Percentiles rank a stretch among this genome's conserved stretches.
phyloP scores from a whole-genome alignment of 1,140 invertebrate species.

The Bactericera cockerelli region DNA sequence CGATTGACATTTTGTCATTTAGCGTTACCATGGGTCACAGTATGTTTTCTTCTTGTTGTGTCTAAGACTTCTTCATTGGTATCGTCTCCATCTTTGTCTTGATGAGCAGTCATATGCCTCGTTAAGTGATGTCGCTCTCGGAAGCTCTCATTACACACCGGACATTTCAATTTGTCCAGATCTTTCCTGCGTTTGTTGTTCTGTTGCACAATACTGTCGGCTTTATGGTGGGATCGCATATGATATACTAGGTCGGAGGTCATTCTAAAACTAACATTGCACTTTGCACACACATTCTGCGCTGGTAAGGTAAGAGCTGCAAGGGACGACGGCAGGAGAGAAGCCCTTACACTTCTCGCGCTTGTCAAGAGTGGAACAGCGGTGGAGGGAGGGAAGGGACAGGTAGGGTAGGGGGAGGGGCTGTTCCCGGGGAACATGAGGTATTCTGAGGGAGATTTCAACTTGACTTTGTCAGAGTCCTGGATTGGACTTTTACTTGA shows the following conservation, averaged over 20 bases:
- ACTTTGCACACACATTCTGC: constrained; percentile 95
- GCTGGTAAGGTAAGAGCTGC: constrained; percentile 68
- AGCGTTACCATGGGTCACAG: not conserved
- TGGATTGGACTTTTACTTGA: constrained; percentile 13
- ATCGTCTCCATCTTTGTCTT: constrained; percentile 48
- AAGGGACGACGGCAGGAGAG: constrained; percentile 68
- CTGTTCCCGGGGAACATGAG: constrained; percentile 29
- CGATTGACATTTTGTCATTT: not conserved
- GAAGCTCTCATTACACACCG: constrained; percentile 90
- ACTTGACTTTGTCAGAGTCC: constrained; percentile 19
- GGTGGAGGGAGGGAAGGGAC: constrained; percentile 26
- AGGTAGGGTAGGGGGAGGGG: constrained; percentile 23
- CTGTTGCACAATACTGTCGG: constrained; percentile 41
- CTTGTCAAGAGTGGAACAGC: constrained; percentile 34
- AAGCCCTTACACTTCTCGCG: constrained; percentile 50
- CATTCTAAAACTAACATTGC: constrained; percentile 93
- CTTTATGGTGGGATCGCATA: constrained; percentile 90
- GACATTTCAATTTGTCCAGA: constrained; percentile 81
- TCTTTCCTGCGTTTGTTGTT: constrained; percentile 59
- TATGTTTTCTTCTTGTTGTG: constrained; percentile 5
- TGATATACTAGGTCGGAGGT: constrained; percentile 96
- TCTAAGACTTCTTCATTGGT: constrained; percentile 24
- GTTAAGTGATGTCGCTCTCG: constrained; percentile 90
- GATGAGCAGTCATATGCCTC: constrained; percentile 80
- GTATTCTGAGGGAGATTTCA: constrained; percentile 24